phyloP scores from a whole-genome alignment of 2,797 vertebrate genomes.

The Rhabdophis nuchalis region DNA sequence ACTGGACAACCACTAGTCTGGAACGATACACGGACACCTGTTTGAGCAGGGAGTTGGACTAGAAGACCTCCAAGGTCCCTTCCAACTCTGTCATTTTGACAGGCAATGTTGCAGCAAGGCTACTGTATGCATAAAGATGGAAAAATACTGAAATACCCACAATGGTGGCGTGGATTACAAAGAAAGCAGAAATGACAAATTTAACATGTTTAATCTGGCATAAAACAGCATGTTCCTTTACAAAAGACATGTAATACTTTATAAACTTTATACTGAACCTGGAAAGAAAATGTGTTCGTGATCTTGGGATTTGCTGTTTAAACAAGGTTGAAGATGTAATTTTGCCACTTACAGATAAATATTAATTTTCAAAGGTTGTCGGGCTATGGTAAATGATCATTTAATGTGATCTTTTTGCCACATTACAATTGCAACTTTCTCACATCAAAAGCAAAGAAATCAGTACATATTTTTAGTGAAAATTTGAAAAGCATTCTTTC shows the following conservation, averaged over 20 bases:
- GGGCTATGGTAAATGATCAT: background rate
- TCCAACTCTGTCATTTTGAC: background rate
- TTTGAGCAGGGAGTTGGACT: background rate
- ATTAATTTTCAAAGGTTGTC: background rate
- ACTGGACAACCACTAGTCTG: background rate
- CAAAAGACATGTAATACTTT: background rate
- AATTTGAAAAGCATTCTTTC: no score
- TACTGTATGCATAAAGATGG: background rate
- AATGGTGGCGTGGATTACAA: background rate
- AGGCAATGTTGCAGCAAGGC: background rate
- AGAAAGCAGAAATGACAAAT: background rate
- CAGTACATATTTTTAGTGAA: background rate
- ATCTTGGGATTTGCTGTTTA: background rate
- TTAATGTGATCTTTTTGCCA: rapidly evolving
- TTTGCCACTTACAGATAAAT: background rate
- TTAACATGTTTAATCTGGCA: background rate
- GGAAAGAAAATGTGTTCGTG: background rate
- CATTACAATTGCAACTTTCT: background rate
- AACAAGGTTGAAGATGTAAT: background rate
- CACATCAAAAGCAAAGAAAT: background rate
- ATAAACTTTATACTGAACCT: background rate
- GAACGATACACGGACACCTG: background rate
- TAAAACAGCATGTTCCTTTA: background rate
- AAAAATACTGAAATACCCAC: background rate
- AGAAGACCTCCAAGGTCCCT: background rate